Evolutionary conservation across 2,888 invertebrate species (phyloP), one percentile per base, ranked within the genome.

Genomic region (Neria commutata): DNA sequence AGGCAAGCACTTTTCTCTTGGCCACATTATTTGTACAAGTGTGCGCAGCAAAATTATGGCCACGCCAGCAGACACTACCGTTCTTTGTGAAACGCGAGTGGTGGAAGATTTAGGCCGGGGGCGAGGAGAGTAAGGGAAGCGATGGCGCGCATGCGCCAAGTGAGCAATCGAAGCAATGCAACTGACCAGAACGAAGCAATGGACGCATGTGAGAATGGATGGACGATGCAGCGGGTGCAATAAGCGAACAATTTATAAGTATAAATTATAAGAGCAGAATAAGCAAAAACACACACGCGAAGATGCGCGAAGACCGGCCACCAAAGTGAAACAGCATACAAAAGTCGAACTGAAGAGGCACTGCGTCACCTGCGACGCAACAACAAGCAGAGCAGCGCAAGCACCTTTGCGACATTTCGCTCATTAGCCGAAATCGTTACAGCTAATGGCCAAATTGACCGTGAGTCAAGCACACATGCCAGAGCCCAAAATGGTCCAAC

Each of bases 391-490:
- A n/a, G n/a, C n/a, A n/a, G n/a, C n/a, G n/a, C n/a, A n/a, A n/a
- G n/a, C n/a, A n/a, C n/a, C n/a, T n/a, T n/a, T n/a, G n/a, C n/a
- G n/a, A n/a, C n/a, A n/a, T 37, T 47, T 3, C 29, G 46, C 56
- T 56, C 56, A 56, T 56, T 56, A 56, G 50, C 46, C 56, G 40
- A 47, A 51, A 47, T 56, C 56, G 51, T 56, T 56, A 56, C 23
- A 25, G 26, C 34, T 51, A 51, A 56, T 56, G 46, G 46, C 46
- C 47, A 19, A 45, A 47, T 11, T 56, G 51, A 52, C 56, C 56
- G 37, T 56, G 51, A 56, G n/a, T n/a, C n/a, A n/a, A n/a, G n/a
- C n/a, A n/a, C n/a, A n/a, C n/a, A n/a, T n/a, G n/a, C n/a, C n/a
- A n/a, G n/a, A n/a, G n/a, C n/a, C n/a, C n/a, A n/a, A n/a, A n/a